These are phyloP conservation scores for Peromyscus eremicus DNA, from an alignment of 2,797 vertebrate genomes.

Conservation along the genomic window DNA sequence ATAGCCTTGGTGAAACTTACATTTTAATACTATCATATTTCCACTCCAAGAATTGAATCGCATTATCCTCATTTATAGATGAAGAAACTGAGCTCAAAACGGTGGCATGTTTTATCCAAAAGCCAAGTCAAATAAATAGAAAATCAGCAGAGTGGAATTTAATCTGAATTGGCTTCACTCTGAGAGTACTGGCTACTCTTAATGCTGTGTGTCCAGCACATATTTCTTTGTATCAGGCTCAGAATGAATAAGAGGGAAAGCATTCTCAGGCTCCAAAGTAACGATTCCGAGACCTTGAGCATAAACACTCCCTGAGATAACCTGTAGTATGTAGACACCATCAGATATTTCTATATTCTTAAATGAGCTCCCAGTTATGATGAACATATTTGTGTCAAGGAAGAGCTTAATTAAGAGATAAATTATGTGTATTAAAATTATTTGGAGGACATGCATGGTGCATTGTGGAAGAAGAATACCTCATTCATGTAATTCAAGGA, in stretches of 20 bases:
- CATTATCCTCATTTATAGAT: not conserved
- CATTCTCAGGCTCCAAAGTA: not conserved
- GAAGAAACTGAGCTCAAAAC: not conserved
- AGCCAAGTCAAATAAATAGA: not conserved
- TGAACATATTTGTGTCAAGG: not conserved
- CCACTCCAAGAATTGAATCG: not conserved
- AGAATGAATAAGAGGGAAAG: not conserved
- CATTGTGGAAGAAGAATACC: not conserved
- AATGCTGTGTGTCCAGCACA: not conserved
- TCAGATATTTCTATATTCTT: no score
- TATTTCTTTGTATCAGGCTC: not conserved
- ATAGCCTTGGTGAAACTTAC: not conserved
- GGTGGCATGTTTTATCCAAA: not conserved
- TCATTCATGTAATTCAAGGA: slow-evolving; percentile 58
- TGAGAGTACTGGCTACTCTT: not conserved
- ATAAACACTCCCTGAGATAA: not conserved
- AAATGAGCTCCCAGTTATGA: not conserved
- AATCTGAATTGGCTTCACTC: not conserved
- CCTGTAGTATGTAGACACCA: no score
- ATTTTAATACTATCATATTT: slow-evolving; percentile 28
- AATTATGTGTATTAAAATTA: slow-evolving; percentile 36
- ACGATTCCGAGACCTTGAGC: not conserved
- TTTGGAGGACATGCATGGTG: slow-evolving; percentile 45
- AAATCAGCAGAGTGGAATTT: not conserved
- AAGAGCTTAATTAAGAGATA: slow-evolving; percentile 47